Conservation (phyloP, 2,888 invertebrate species). For the Dolichomitus sp. region DNA sequence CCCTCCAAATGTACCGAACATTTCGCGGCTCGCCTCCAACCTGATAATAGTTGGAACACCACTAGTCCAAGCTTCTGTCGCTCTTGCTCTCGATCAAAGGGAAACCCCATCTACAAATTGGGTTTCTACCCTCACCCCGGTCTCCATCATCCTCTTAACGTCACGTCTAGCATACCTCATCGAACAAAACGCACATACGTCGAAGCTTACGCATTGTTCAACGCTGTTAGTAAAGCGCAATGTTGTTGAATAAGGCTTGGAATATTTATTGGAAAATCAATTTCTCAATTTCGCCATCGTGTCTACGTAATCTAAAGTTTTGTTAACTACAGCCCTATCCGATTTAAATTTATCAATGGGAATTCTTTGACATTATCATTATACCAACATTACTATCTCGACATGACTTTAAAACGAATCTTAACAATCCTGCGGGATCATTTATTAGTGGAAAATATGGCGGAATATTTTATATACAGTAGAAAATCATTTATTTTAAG, state of each 20-base stretch:
- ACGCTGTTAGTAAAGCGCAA: not conserved
- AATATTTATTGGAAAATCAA: conserved; percentile 7
- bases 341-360: not conserved
- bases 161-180: conserved; percentile 34
- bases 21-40: conserved; percentile 40
- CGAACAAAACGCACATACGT: conserved; percentile 32
- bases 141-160: conserved; percentile 50
- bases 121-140: conserved; percentile 55
- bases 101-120: conserved; percentile 66
- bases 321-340: not conserved
- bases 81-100: conserved; percentile 63
- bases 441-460: no score
- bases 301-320: not conserved
- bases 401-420: not conserved
- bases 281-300: not conserved
- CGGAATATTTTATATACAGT: no score
- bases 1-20: conserved; percentile 47
- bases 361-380: not conserved
- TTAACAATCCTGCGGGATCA: no score
- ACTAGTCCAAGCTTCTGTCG: conserved; percentile 2
- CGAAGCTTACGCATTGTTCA: conserved; percentile 12
- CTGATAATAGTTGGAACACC: conserved; percentile 50
- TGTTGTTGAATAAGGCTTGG: conserved; percentile 1
- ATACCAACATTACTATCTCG: not conserved
- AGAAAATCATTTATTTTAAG: no score